A percentile compares a stretch with the other conserved stretches of the same genome.
phyloP scores from a whole-genome alignment of 2,888 invertebrate genomes.

The Tetheella fluctuosa region DNA sequence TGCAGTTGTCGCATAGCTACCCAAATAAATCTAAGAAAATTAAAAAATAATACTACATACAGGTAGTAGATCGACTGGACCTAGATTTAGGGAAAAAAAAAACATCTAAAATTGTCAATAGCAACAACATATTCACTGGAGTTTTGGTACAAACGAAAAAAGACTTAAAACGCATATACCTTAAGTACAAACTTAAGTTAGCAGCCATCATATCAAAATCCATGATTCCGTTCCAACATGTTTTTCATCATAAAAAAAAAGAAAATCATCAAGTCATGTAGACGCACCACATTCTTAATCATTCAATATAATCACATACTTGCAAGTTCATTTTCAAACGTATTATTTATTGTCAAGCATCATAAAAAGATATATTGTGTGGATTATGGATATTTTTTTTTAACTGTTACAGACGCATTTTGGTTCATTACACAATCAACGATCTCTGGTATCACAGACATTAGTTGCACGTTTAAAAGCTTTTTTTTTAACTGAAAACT shows the following conservation, averaged over 20 bases:
- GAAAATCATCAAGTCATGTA: constrained; percentile 16
- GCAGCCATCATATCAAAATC: constrained; percentile 54
- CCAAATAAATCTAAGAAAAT: background rate
- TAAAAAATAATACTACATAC: constrained; percentile 39
- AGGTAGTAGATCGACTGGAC: constrained; percentile 40
- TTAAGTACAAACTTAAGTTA: constrained; percentile 73
- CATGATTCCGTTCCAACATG: constrained; percentile 18
- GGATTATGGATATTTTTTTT: background rate
- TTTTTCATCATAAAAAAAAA: constrained; percentile 16
- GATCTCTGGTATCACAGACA: background rate
- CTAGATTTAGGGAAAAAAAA: constrained; percentile 30
- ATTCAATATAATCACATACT: constrained; percentile 3
- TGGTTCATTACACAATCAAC: background rate
- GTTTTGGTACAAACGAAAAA: constrained; percentile 51
- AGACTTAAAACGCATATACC: constrained; percentile 31
- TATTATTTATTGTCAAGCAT: constrained; percentile 36
- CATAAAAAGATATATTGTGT: background rate
- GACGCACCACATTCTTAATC: background rate
- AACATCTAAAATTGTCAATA: constrained; percentile 18
- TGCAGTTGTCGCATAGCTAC: background rate
- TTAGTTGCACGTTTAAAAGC: too few relatives aligned
- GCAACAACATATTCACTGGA: constrained; percentile 61
- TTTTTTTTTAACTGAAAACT: too few relatives aligned
- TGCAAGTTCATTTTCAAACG: constrained; percentile 29
- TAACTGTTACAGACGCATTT: background rate